Conservation (phyloP, 2,797 vertebrate species). For the Arrhamphus sclerolepis region DNA sequence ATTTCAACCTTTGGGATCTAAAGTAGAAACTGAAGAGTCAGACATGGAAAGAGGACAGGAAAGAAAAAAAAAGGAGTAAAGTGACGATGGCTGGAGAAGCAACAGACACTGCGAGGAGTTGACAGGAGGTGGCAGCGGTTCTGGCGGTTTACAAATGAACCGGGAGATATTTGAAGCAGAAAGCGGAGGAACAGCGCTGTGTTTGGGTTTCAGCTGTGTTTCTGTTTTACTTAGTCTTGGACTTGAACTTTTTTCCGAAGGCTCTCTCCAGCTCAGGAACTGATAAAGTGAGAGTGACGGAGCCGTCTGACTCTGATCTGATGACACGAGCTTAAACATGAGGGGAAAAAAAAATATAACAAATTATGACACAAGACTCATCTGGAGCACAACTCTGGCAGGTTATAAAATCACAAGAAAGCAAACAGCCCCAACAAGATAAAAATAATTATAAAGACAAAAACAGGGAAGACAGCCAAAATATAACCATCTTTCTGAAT, state of each 20-base stretch:
- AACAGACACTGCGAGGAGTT: conserved; percentile 21
- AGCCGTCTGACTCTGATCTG: conserved; percentile 79
- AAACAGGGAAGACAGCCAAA: no score
- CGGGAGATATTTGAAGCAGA: conserved; percentile 42
- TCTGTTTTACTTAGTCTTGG: conserved; percentile 80
- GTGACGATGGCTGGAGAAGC: conserved; percentile 28
- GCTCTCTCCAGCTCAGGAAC: conserved; percentile 84
- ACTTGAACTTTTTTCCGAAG: conserved; percentile 85
- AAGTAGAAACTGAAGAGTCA: not conserved
- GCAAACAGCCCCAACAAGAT: not conserved
- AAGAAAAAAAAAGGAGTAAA: conserved; percentile 14
- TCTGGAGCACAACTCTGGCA: not conserved
- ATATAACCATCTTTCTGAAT: no score
- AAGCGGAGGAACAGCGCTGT: conserved; percentile 16
- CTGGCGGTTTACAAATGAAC: conserved; percentile 31
- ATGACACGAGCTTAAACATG: conserved; percentile 80
- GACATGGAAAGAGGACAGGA: conserved; percentile 6
- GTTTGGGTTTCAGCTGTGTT: conserved; percentile 11
- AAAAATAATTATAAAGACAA: not conserved
- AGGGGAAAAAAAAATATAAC: conserved; percentile 18
- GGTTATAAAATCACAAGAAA: not conserved
- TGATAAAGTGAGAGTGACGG: conserved; percentile 84
- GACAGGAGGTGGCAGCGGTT: conserved; percentile 39
- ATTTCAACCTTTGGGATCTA: no score
- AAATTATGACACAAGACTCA: conserved; percentile 39